Percentiles rank a stretch among this genome's conserved stretches.
phyloP scores from a whole-genome alignment of 1,140 invertebrate genomes.

The Ganaspis sp. region DNA sequence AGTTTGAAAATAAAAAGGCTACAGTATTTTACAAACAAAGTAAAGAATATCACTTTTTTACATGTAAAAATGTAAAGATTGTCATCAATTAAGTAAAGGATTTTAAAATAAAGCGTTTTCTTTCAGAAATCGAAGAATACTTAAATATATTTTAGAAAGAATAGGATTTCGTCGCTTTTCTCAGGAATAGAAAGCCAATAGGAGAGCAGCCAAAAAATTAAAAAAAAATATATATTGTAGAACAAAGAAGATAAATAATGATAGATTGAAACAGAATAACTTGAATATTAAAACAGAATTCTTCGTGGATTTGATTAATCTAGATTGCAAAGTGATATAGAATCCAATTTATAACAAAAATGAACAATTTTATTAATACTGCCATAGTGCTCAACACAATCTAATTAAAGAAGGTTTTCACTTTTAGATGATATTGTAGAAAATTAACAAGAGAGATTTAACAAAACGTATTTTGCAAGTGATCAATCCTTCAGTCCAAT shows the following conservation, averaged over 20 bases:
- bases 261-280: neutral
- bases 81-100: no score
- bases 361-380: neutral
- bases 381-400: conserved; percentile 19
- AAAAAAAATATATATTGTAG: conserved; percentile 4
- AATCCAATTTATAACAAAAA: neutral
- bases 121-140: conserved; percentile 12
- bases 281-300: neutral
- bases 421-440: conserved; percentile 9
- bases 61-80: no score
- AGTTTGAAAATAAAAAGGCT: no score
- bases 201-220: conserved; percentile 18
- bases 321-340: neutral
- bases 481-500: neutral
- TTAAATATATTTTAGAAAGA: neutral
- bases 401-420: neutral
- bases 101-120: neutral
- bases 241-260: neutral
- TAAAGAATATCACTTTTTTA: no score
- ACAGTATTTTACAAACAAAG: neutral
- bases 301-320: conserved; percentile 7
- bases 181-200: conserved; percentile 27
- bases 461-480: neutral
- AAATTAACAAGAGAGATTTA: neutral
- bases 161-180: conserved; percentile 14